Conservation (phyloP, 2,888 invertebrate genomes). For the Argyresthia goedartella region DNA sequence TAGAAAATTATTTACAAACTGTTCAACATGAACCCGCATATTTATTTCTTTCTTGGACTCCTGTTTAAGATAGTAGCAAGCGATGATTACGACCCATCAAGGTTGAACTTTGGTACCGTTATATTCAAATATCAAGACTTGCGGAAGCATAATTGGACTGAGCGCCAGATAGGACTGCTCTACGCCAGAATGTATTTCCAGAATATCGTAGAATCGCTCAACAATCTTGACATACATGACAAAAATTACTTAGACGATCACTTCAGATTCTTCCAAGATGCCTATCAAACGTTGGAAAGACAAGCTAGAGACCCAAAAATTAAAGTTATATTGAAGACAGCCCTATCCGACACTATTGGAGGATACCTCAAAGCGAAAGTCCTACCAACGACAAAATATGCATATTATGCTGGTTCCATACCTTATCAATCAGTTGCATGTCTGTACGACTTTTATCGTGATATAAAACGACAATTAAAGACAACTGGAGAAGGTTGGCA, state of each 20-base stretch:
- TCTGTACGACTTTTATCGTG: constrained; percentile 66
- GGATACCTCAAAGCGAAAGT: constrained; percentile 73
- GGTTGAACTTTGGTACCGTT: constrained; percentile 29
- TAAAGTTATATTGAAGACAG: constrained; percentile 32
- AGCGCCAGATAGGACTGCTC: constrained; percentile 27
- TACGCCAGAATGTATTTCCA: constrained; percentile 40
- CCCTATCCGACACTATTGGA: constrained; percentile 65
- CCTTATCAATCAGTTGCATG: constrained; percentile 65
- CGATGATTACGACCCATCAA: no score
- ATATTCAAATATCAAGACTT: constrained; percentile 32
- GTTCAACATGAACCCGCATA: no score
- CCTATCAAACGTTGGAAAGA: constrained; percentile 28
- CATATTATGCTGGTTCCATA: constrained; percentile 74
- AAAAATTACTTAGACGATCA: constrained; percentile 29
- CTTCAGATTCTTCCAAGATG: constrained; percentile 31
- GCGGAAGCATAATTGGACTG: constrained; percentile 29
- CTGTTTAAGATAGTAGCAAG: no score
- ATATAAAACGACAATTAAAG: constrained; percentile 66
- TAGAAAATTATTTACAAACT: no score
- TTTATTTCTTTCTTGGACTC: no score
- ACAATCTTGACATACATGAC: constrained; percentile 24
- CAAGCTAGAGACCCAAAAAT: constrained; percentile 22
- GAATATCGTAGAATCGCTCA: constrained; percentile 28
- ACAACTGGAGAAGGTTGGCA: constrained; percentile 74
- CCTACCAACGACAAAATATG: constrained; percentile 70